Base-by-base conservation (phyloP, 2,888 invertebrate species). In the Lasius fuliginosus region DNA sequence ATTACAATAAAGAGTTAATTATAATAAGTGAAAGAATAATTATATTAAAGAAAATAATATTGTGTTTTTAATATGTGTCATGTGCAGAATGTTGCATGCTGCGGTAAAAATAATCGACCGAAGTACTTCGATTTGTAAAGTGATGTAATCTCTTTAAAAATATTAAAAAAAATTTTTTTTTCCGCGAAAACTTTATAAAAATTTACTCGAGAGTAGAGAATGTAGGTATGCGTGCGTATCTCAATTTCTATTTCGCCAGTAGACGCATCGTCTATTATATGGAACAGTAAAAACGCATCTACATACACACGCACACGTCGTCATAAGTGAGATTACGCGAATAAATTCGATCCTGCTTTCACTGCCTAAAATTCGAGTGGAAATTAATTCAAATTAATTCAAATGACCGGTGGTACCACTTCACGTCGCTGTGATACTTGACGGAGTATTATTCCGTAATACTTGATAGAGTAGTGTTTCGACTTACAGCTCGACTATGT, bases 371-470 rank as follows among this genome's bases (percentile, higher is more conserved):
- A 69, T 69, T 77, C 68, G 12, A 68, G 1, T 46, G 18, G 30
- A 30, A 18, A 68, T 68, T 68, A 18, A 68, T 49, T 46, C 46
- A 42, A 58, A 12, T 79, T 79, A 33, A 69, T 79, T 79, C 46
- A 58, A 71, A 71, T 60, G 33, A 60, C 68, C 42, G 71, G 71
- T 79, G 60, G 3, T 5, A n/a, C 8, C 8, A 12, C 33, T 60
- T 60, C 49, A 49, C 6, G n/a, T 75, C 40, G 12, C n/a, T 27
- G 23, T 56, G n/a, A 79, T 46, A 69, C 58, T 69, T 42, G 23
- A 11, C 33, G 8, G n/a, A 42, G 12, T 42, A 42, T 42, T 42
- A 42, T 12, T 42, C 6, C 36, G 60, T 36, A 27, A 77, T 42
- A 67, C 68, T 68, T 40, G 40, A 15, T 42, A 46, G 42, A 53